Evolutionary conservation across 2,797 vertebrate genomes (phyloP).

Genomic region (Tangara arthus): DNA sequence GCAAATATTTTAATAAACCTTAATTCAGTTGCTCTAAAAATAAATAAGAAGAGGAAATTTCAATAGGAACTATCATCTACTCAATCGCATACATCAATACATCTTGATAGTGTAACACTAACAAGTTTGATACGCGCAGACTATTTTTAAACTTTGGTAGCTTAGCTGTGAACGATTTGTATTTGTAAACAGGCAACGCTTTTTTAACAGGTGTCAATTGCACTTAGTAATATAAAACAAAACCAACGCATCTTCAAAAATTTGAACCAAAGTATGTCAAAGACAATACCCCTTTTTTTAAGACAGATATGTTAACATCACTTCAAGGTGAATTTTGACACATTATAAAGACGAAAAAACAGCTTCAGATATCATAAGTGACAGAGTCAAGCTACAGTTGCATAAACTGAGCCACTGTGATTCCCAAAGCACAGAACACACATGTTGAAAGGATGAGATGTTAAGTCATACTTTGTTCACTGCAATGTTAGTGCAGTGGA

Average conservation of each 20-base stretch:
- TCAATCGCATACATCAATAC: neutral
- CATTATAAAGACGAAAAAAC: neutral
- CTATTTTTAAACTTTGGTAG: neutral
- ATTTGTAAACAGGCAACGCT: neutral
- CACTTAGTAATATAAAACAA: neutral
- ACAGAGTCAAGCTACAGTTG: neutral
- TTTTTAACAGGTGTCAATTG: neutral
- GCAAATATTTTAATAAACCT: neutral
- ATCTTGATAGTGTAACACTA: neutral
- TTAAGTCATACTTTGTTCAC: neutral
- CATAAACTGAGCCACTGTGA: neutral
- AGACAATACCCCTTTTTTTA: neutral
- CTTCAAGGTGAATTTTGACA: neutral
- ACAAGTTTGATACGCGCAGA: neutral
- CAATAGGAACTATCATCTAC: neutral
- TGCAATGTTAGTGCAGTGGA: neutral
- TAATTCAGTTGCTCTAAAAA: neutral
- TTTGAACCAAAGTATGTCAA: neutral
- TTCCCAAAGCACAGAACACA: neutral
- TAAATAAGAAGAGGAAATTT: neutral
- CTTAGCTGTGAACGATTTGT: neutral
- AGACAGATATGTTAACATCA: neutral
- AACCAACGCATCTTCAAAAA: neutral
- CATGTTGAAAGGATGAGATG: neutral
- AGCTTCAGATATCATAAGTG: neutral